These are phyloP conservation scores for Seison nebaliae DNA, from an alignment of 1,140 invertebrate genomes.

Conservation along the genomic window DNA sequence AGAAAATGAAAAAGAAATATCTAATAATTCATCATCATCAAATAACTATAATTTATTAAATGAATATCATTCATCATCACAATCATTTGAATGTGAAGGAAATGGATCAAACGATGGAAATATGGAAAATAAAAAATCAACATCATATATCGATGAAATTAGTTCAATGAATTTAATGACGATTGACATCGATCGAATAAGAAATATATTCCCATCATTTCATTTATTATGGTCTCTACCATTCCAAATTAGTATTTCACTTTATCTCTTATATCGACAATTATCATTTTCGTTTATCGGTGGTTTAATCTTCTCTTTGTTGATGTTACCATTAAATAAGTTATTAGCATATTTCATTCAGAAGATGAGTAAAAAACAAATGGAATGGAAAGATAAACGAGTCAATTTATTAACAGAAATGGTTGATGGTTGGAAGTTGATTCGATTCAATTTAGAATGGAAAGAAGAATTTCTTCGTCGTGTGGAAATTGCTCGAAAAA, in stretches of 20 bases:
- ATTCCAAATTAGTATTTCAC: slow-evolving; percentile 37
- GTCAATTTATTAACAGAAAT: slow-evolving; percentile 64
- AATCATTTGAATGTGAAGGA: too few relatives aligned
- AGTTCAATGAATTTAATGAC: slow-evolving; percentile 87
- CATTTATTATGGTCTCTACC: slow-evolving; percentile 88
- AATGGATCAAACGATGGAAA: too few relatives aligned
- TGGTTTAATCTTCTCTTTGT: slow-evolving; percentile 52
- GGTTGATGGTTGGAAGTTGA: slow-evolving; percentile 51
- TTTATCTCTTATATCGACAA: slow-evolving; percentile 37
- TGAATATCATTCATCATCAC: too few relatives aligned
- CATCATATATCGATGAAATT: too few relatives aligned
- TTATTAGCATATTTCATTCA: slow-evolving; percentile 64
- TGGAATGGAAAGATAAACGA: slow-evolving; percentile 63
- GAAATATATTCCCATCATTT: slow-evolving; percentile 77
- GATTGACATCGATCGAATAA: slow-evolving; percentile 69
- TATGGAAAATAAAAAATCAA: too few relatives aligned
- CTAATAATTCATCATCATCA: too few relatives aligned
- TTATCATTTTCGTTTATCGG: slow-evolving; percentile 65
- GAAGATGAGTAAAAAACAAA: slow-evolving; percentile 51
- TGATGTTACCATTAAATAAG: slow-evolving; percentile 80
- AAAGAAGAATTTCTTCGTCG: slow-evolving; percentile 53
- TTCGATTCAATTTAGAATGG: slow-evolving; percentile 67
- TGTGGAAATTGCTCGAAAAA: slow-evolving; percentile 42
- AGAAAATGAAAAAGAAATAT: too few relatives aligned
- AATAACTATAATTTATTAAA: too few relatives aligned